Percentiles rank a stretch among this genome's conserved stretches.
Conservation (phyloP, 2,888 invertebrate genomes). For the Dolichopus griseipennis region DNA sequence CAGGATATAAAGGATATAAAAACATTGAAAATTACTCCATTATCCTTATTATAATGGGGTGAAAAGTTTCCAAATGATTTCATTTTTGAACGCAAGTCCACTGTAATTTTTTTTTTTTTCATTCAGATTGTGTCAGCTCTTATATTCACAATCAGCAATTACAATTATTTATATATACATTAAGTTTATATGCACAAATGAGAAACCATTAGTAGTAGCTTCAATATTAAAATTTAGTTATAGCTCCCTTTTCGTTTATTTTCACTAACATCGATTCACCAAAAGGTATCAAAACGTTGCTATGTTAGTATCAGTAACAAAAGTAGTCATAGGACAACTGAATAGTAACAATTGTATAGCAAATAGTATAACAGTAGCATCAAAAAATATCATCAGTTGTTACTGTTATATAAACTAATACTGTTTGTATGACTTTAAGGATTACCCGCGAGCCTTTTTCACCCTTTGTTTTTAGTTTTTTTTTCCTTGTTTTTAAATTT, state of each 20-base stretch:
- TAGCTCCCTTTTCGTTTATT: too few relatives aligned
- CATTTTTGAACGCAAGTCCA: constrained; percentile 4
- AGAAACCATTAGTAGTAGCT: neutral
- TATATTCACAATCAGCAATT: neutral
- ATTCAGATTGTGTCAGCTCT: neutral
- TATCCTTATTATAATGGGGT: constrained; percentile 6
- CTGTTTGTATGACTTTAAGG: neutral
- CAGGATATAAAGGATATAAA: constrained; percentile 6
- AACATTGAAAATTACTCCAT: constrained; percentile 6
- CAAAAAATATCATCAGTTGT: neutral
- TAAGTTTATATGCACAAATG: neutral
- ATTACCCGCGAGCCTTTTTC: neutral
- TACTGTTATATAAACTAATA: neutral
- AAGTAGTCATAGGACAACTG: too few relatives aligned
- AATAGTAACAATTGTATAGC: neutral
- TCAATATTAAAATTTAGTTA: neutral
- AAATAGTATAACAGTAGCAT: neutral
- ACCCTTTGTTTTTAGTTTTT: neutral
- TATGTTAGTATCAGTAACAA: too few relatives aligned
- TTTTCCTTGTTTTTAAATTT: neutral
- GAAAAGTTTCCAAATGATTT: constrained; percentile 6
- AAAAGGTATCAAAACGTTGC: neutral
- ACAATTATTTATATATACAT: neutral
- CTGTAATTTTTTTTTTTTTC: constrained; percentile 1
- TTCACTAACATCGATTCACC: neutral